These are phyloP conservation scores for Geodia barretti DNA, from an alignment of 37 sponge, comb jelly and placozoan species.

Conservation along the genomic window DNA sequence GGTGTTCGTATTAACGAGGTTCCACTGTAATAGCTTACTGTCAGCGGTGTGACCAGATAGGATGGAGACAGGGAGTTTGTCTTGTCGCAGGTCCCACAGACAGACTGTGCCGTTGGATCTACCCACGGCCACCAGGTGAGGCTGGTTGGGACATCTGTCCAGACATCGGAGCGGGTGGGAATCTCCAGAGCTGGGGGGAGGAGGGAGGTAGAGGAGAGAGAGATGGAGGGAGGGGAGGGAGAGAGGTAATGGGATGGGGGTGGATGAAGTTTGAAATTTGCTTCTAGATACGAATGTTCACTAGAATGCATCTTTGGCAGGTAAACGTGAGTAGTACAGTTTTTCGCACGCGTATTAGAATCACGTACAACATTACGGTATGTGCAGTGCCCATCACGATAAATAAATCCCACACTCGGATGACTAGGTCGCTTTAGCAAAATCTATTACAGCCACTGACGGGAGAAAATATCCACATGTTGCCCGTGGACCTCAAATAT, in stretches of 20 bases:
- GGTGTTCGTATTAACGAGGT: no score
- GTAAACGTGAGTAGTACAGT: no score
- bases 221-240: background rate
- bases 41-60: slow-evolving; percentile 51
- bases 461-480: no score
- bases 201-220: background rate
- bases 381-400: no score
- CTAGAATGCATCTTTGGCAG: no score
- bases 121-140: slow-evolving; percentile 69
- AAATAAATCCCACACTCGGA: no score
- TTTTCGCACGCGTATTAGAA: no score
- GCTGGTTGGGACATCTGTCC: slow-evolving; percentile 68
- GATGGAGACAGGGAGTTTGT: slow-evolving; percentile 32
- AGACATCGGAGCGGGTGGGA: slow-evolving; percentile 35
- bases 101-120: slow-evolving; percentile 64
- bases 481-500: no score
- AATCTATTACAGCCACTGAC: no score
- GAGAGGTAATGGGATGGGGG: background rate
- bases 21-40: slow-evolving; percentile 49
- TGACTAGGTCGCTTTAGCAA: no score
- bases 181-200: slow-evolving; percentile 25
- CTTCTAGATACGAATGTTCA: no score
- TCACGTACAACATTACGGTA: no score
- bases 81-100: slow-evolving; percentile 82
- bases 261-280: background rate